Evolutionary conservation across 92 coral and sea anemone genomes (phyloP), one percentile per base, ranked within the genome.

Genomic region (Epizoanthus fatuus): DNA sequence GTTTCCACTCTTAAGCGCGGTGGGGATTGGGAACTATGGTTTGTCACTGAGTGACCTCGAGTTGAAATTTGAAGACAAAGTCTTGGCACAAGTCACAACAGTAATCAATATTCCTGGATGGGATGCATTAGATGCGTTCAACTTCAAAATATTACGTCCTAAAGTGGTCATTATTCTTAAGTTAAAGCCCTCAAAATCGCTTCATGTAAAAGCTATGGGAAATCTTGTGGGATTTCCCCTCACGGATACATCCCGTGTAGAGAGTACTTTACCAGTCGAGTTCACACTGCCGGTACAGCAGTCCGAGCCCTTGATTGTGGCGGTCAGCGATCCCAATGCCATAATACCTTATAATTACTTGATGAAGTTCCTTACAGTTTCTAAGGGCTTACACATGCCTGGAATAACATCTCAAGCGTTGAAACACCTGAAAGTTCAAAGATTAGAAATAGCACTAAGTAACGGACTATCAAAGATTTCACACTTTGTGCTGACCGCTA

Each of bases 11-110:
- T 15, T 88, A 37, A 71, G 59, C 9, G 75, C 49, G 71, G 80
- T 81, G 16, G 95, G 95, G 71, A 62, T 91, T 69, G 88, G 90
- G 19, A 88, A 88, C 69, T 91, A 47, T 56, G 95, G 95, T 16
- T 63, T 88, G 8, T 79, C 95, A 5, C 59, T 88, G 60, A 86
- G 75, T 17, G 72, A 53, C 1, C 56, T 84, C 29, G 71, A 83
- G 53, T 35, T 91, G 42, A 63, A 56, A 69, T 74, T 91, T 47
- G 4, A 80, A 13, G 68, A 59, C 78, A 86, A 81, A 35, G 53
- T 62, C 49, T 13, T 80, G 53, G 60, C 52, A 14, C 40, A 74
- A 0, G 44, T 91, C 81, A 56, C 57, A 52, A 56, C 74, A 5
- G 74, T 7, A 4, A 19, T 91, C 22, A 83, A 45, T 16, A 65